Conservation (phyloP, 2,113 vertebrate species). For the Leptobrachium leishanense region DNA sequence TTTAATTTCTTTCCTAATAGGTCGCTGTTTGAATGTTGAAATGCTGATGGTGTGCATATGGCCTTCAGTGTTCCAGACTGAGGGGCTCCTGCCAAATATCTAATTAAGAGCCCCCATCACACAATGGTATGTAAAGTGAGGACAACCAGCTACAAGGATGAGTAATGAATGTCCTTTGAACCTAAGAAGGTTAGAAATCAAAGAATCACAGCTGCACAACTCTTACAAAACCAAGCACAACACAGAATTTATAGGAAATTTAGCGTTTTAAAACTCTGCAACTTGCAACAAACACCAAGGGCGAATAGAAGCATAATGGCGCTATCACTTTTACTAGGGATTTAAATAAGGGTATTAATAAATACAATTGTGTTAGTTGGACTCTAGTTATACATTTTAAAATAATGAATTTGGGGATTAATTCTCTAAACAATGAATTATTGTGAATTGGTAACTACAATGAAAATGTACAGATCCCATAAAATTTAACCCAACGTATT, state of each 20-base stretch:
- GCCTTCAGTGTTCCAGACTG: slow-evolving; percentile 26
- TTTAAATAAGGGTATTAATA: too few species aligned
- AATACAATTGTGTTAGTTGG: too few species aligned
- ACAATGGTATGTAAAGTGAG: slow-evolving; percentile 37
- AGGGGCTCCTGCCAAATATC: slow-evolving; percentile 43
- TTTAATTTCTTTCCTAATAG: too few species aligned
- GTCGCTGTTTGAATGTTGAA: too few species aligned
- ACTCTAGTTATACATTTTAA: too few species aligned
- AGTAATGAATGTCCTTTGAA: slow-evolving; percentile 42
- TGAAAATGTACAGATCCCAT: too few species aligned
- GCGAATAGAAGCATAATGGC: neutral
- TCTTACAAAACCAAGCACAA: neutral
- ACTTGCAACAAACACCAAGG: too few species aligned
- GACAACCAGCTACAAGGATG: slow-evolving; percentile 42
- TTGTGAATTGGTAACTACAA: too few species aligned
- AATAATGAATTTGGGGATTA: too few species aligned
- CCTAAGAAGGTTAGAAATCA: slow-evolving; percentile 40
- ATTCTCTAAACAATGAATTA: too few species aligned
- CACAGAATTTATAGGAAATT: slow-evolving; percentile 1
- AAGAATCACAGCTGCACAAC: slow-evolving; percentile 25
- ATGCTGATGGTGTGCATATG: slow-evolving; percentile 26
- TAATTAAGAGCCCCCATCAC: slow-evolving; percentile 39
- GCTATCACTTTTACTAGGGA: neutral
- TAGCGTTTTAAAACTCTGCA: too few species aligned
- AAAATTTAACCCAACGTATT: too few species aligned